These are phyloP conservation scores for Crepidodera aurea DNA, from an alignment of 2,888 invertebrate species.

Conservation along the genomic window DNA sequence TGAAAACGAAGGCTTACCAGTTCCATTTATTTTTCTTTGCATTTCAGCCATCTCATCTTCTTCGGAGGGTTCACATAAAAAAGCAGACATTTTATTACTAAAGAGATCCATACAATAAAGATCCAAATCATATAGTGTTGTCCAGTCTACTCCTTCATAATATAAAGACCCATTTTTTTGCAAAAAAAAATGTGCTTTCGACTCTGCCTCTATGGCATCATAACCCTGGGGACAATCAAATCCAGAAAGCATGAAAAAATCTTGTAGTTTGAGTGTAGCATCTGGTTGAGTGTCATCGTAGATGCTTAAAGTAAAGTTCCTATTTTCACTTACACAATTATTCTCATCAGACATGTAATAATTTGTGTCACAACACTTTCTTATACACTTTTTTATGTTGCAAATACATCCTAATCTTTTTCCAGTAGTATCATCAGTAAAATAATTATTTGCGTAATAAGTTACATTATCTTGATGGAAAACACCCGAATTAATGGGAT, in stretches of 20 bases:
- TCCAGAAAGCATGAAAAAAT: neutral
- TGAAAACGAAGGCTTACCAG: too few relatives aligned
- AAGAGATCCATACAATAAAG: too few relatives aligned
- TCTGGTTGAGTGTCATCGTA: too few relatives aligned
- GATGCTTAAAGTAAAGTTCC: too few relatives aligned
- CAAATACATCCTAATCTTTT: conserved; percentile 2
- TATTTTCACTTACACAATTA: too few relatives aligned
- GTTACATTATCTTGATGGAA: conserved; percentile 16
- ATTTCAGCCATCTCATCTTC: neutral
- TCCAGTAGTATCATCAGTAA: neutral
- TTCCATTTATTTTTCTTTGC: neutral
- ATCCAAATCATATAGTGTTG: neutral
- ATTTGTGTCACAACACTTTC: neutral
- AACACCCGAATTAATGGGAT: conserved; percentile 1
- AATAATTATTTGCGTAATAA: neutral
- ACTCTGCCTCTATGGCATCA: neutral
- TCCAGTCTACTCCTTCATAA: neutral
- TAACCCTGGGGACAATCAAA: neutral
- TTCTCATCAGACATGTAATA: too few relatives aligned
- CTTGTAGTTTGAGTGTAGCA: neutral
- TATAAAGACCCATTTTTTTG: conserved; percentile 6
- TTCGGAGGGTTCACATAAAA: neutral
- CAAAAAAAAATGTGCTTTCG: neutral
- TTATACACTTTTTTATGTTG: neutral
- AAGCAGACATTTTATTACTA: neutral